A percentile compares a stretch with the other conserved stretches of the same genome.
Evolutionary conservation across 2,888 invertebrate species (phyloP).

Genomic region (Invenusta paracnida): DNA sequence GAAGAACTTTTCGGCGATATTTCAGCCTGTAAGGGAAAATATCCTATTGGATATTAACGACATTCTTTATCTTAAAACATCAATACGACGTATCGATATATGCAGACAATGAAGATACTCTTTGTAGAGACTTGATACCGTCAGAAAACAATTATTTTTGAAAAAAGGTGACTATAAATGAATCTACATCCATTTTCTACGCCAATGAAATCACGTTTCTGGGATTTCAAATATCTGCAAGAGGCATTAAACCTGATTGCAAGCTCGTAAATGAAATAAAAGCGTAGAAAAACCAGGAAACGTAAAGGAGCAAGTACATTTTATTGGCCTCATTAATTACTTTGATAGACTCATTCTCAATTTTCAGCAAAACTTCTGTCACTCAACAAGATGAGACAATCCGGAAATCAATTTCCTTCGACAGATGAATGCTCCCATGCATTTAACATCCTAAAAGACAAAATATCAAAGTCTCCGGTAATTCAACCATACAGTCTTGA

Average conservation of each 20-base stretch:
- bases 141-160: not conserved
- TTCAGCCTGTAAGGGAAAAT: not conserved
- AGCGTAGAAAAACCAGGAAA: not conserved
- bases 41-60: not conserved
- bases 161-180: not conserved
- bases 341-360: not conserved
- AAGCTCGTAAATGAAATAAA: not conserved
- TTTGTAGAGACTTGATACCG: not conserved
- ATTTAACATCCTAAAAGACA: not conserved
- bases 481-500: not conserved
- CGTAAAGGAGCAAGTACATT: not conserved
- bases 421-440: not conserved
- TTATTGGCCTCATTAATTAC: not conserved
- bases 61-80: not conserved
- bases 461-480: not conserved
- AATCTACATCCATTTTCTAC: not conserved
- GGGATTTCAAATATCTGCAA: not conserved
- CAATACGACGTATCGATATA: not conserved
- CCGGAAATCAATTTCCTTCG: not conserved
- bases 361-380: not conserved
- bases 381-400: no score
- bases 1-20: constrained; percentile 31
- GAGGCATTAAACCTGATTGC: not conserved
- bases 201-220: not conserved
- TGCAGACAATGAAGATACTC: not conserved